A percentile compares a stretch with the other conserved stretches of the same genome.
Conservation (phyloP, 2,113 vertebrate genomes). For the Galeopterus variegatus region DNA sequence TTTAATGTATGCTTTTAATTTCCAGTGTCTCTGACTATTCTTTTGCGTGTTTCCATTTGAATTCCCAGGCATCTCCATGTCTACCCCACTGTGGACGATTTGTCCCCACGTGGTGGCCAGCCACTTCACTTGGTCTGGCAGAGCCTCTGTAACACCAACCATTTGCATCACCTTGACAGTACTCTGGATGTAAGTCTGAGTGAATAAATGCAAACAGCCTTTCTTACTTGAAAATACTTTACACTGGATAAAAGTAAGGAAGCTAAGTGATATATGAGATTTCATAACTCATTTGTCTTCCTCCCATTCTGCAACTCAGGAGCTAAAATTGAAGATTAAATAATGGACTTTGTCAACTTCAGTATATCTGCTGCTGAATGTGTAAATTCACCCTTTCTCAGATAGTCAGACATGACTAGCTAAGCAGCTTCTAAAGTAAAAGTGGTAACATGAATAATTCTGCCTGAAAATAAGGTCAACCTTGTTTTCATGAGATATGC, state of each 20-base stretch:
- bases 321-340: conserved; percentile 87
- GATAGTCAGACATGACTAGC: conserved; percentile 79
- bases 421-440: conserved; percentile 83
- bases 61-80: not conserved
- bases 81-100: not conserved
- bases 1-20: not conserved
- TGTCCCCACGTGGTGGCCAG: not conserved
- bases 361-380: conserved; percentile 77
- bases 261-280: conserved; percentile 75
- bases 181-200: not conserved
- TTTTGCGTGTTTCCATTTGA: not conserved
- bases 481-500: conserved; percentile 80
- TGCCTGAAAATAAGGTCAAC: conserved; percentile 86
- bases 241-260: conserved; percentile 55
- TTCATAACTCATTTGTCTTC: conserved; percentile 67
- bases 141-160: not conserved
- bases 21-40: not conserved
- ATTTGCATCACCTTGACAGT: conserved; percentile 42
- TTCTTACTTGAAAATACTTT: conserved; percentile 64
- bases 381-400: conserved; percentile 86
- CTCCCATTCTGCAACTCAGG: conserved; percentile 77
- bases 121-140: not conserved
- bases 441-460: conserved; percentile 86
- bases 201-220: conserved; percentile 58
- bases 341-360: conserved; percentile 76